Evolutionary conservation across 2,797 vertebrate genomes (phyloP).

Genomic region (Characodon lateralis): DNA sequence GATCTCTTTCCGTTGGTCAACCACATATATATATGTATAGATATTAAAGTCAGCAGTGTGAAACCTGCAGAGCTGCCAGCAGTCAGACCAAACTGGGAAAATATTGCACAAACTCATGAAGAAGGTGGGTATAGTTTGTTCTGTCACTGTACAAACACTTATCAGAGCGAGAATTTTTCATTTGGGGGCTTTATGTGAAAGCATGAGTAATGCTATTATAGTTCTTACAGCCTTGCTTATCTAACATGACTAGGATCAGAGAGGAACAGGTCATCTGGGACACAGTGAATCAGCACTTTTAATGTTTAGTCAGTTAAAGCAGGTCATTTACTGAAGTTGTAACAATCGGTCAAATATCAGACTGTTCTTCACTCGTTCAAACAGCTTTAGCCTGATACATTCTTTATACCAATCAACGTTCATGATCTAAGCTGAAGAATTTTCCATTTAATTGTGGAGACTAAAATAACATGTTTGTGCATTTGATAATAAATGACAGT

Average conservation of each 20-base stretch:
- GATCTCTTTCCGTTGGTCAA: not conserved
- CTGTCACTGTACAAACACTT: not conserved
- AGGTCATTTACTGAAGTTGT: not conserved
- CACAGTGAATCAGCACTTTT: not conserved
- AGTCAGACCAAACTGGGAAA: not conserved
- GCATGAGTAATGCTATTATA: not conserved
- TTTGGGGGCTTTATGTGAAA: not conserved
- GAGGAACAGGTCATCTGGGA: not conserved
- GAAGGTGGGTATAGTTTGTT: not conserved
- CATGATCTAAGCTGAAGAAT: not conserved
- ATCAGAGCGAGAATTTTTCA: not conserved
- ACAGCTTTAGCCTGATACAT: not conserved
- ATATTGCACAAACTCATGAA: not conserved
- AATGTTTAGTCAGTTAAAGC: not conserved
- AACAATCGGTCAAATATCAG: not conserved
- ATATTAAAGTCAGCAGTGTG: not conserved
- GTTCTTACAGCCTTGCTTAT: not conserved
- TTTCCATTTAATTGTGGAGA: no score
- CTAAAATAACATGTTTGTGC: not conserved
- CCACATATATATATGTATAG: not conserved
- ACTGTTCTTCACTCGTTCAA: not conserved
- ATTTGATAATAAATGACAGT: not conserved
- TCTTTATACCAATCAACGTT: not conserved
- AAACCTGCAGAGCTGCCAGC: constrained; percentile 19
- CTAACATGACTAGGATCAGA: not conserved